phyloP scores from a whole-genome alignment of 2,797 vertebrate species.

The Lutjanus argentimaculatus region DNA sequence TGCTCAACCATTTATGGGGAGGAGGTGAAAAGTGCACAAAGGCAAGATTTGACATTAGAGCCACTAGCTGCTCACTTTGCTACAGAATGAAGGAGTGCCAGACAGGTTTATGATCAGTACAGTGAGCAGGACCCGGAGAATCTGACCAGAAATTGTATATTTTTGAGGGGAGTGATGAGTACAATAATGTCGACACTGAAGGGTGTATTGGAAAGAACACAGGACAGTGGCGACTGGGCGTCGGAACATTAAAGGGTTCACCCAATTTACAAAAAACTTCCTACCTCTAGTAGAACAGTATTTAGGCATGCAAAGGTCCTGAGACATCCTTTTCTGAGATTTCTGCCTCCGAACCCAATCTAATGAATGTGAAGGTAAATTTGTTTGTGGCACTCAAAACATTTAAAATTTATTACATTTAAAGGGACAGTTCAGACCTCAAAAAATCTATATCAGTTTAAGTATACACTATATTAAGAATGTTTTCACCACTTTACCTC shows the following conservation, averaged over 20 bases:
- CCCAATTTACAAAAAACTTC: neutral
- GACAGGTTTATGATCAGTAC: conserved; percentile 4
- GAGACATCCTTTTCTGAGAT: neutral
- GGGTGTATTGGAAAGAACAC: neutral
- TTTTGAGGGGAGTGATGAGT: neutral
- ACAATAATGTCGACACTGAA: neutral
- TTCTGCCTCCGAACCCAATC: neutral
- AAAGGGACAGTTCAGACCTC: too few species aligned
- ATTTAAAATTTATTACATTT: neutral
- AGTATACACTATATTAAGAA: too few species aligned
- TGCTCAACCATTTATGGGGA: conserved; percentile 52
- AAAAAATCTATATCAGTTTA: too few species aligned
- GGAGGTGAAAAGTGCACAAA: neutral
- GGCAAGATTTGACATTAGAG: conserved; percentile 7
- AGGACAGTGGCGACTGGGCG: too few species aligned
- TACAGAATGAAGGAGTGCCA: conserved; percentile 37
- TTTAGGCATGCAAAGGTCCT: neutral
- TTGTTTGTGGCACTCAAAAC: neutral
- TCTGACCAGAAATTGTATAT: neutral
- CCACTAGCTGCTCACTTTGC: conserved; percentile 45
- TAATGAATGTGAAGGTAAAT: neutral
- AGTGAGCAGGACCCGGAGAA: conserved; percentile 8
- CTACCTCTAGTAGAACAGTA: neutral
- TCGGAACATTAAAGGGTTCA: conserved; percentile 18
- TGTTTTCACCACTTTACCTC: too few species aligned